A percentile compares a stretch with the other conserved stretches of the same genome.
Conservation (phyloP, 2,888 invertebrate species). For the Aelia acuminata region DNA sequence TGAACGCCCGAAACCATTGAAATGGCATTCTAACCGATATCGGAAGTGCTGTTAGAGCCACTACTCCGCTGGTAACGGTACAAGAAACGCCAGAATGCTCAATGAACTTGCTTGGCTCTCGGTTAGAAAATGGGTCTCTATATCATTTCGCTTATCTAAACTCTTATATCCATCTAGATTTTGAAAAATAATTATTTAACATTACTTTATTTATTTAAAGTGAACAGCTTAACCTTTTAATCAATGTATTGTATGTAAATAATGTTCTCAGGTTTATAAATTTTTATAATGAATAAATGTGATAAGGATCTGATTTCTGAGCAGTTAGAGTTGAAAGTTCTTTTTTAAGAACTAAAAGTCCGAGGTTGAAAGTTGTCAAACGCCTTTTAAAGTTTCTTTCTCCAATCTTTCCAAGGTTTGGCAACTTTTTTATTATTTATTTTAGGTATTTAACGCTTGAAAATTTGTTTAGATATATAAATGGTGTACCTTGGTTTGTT, state of each 20-base stretch:
- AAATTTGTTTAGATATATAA: neutral
- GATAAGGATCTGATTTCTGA: neutral
- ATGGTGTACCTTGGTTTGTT: too few relatives aligned
- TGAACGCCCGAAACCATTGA: neutral
- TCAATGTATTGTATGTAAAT: too few relatives aligned
- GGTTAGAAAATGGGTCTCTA: neutral
- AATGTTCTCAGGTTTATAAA: too few relatives aligned
- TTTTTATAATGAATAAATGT: neutral
- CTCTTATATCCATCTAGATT: neutral
- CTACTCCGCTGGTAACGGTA: conserved; percentile 25
- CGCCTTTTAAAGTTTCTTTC: neutral
- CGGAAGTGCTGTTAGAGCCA: conserved; percentile 17
- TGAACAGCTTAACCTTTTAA: neutral
- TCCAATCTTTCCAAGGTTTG: neutral
- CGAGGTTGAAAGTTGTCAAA: neutral
- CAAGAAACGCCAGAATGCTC: conserved; percentile 18
- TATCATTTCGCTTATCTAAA: neutral
- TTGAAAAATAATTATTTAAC: too few relatives aligned
- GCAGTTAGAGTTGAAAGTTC: neutral
- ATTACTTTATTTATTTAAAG: neutral
- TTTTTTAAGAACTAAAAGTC: neutral
- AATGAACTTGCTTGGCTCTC: conserved; percentile 40
- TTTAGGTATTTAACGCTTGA: neutral
- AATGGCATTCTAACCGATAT: neutral
- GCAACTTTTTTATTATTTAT: neutral